Base-by-base conservation (phyloP, 2,888 invertebrate species). In the Thereva nobilitata region DNA sequence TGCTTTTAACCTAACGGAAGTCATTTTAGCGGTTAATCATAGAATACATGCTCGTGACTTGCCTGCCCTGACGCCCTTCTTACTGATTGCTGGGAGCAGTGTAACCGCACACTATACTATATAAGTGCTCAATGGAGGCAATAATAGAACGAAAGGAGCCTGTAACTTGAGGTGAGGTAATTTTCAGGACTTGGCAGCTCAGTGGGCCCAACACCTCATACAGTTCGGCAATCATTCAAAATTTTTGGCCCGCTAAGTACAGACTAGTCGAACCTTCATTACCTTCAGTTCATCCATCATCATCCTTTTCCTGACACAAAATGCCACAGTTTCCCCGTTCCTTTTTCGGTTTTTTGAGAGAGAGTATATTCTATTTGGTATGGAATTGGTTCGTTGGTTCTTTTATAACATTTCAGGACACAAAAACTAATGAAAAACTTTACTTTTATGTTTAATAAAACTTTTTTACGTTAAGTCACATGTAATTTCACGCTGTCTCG, bases 401-500 rank as follows among this genome's bases (percentile, higher is more conserved):
- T 50, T 35, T 41, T 40, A 47, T 41, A 45, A n/a, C 50, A 37
- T 61, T 50, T 50, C 61, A 61, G 61, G 50, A 37, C 50, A 50
- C 50, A 49, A 49, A 49, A 61, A 40, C 50, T 61, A 61, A 50
- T 50, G 40, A 61, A 61, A 61, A 61, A 23, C 50, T 52, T 44
- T 55, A 54, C 47, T 55, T 56, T 64, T 57, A n/a, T 52, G 57
- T 64, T 64, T 47, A 67, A 54, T 57, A 69, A 56, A 67, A 68
- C 42, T 67, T 68, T 56, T 69, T 70, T 70, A 68, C 71, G 68
- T 68, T 70, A 69, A 73, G 71, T 70, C 68, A 70, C 54, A 70
- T 73, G 72, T 73, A 73, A 75, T 75, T 75, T 74, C 73, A 74
- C 72, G 74, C 75, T 73, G 69, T 71, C 72, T 72, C 71, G 69